A percentile compares a stretch with the other conserved stretches of the same genome.
phyloP scores from a whole-genome alignment of 37 sponge, comb jelly and placozoan species.

The Halisarca cf. caerulea region DNA sequence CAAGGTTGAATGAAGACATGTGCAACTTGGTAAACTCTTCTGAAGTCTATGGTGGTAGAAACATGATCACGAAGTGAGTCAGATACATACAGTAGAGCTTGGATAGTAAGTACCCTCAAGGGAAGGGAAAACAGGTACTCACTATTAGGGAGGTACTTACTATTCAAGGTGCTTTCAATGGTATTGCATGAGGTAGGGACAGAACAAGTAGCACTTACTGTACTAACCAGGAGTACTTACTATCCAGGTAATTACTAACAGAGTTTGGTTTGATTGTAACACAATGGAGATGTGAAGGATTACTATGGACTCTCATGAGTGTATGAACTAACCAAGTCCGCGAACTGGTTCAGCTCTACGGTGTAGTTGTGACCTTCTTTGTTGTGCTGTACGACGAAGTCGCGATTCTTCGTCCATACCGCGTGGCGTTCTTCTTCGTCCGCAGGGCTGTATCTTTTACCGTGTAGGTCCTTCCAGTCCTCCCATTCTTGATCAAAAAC shows the following conservation, averaged over 20 bases:
- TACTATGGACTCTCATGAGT: background rate
- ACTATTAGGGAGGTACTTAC: no score
- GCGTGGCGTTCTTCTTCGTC: conserved; percentile 37
- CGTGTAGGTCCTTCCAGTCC: conserved; percentile 56
- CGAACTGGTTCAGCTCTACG: conserved; percentile 69
- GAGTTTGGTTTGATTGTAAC: no score
- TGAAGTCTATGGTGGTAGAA: conserved; percentile 29
- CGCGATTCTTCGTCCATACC: conserved; percentile 63
- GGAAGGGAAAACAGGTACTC: no score
- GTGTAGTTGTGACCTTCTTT: conserved; percentile 41
- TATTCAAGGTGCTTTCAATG: no score
- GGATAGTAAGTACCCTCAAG: no score
- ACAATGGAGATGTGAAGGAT: no score
- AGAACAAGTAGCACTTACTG: no score
- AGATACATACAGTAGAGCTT: no score
- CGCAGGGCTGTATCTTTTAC: conserved; percentile 38
- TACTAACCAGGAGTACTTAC: no score
- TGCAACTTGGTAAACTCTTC: conserved; percentile 46
- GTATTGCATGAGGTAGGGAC: no score
- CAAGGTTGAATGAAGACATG: background rate
- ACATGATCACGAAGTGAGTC: no score
- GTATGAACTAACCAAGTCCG: conserved; percentile 59
- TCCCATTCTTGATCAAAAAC: conserved; percentile 53
- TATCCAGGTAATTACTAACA: no score
- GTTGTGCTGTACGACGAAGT: conserved; percentile 60